Base-by-base conservation (phyloP, 2,888 invertebrate species). In the Actias luna region DNA sequence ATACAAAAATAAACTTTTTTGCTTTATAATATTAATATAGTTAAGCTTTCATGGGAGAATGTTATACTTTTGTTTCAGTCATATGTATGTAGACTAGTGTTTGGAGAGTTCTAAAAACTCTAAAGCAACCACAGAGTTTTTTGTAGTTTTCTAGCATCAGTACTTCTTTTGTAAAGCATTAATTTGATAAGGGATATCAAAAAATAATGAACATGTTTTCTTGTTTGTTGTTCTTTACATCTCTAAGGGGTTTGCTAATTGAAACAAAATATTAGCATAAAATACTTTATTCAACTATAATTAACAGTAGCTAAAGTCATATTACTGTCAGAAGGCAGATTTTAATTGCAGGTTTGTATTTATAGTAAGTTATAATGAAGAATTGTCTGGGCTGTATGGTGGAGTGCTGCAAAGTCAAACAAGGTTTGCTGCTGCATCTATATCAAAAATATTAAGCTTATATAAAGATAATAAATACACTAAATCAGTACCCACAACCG, bases 341-440 rank as follows among this genome's bases (percentile, higher is more conserved):
- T 42, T 42, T 42, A 5, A 10, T 42, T 33, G 12, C 1, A 39
- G 5, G 36, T 39, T 3, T 39, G 16, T 63, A 59, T 65, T 83
- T 80, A 58, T 69, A 93, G 95, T 98, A 42, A 97, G 98, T 85
- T 96, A 97, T 70, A 96, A 98, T 87, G 97, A 98, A 87, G 98
- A 99, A 82, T 93, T 97, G 62, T 97, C 97, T 42, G 99, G 96
- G 0, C 75, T 99, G 31, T 97, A 96, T 88, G 99, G 99, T 62
- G 96, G 96, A 63, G 94, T 97, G 57, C 89, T 99, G 18, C 88
- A 94, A 68, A 94, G 95, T 60, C 97, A 99, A 91, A 95, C 96
- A 58, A 84, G 94, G 31, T 98, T 95, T 90, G 94, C 96, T 35
- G 93, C 95, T 58, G 87, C 93, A 58, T 95, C 96, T 67, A 94